Evolutionary conservation across 2,113 vertebrate genomes (phyloP), one percentile per base, ranked within the genome.

Genomic region (Dasypus novemcinctus): DNA sequence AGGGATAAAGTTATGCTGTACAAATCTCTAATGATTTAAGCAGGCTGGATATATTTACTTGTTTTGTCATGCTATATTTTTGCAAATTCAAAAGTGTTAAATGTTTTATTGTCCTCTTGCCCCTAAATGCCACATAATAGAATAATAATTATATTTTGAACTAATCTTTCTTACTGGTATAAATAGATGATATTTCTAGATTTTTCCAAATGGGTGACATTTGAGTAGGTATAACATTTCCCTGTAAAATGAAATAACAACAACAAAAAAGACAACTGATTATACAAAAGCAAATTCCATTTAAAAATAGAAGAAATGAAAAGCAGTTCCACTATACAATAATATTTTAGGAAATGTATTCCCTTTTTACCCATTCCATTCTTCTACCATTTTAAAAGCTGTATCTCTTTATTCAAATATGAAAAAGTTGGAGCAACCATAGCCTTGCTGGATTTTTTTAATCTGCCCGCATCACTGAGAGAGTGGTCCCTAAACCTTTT

Each of bases 141-240:
- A 91, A 84, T 79, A 78, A 57, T 38, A 0, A 29, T 91, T 82
- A 64, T 31, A 52, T 90, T 92, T 87, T 90, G 46, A 96, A n/a
- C 66, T 43, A 90, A 81, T 52, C 57, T 1, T 14, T 36, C 0
- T 76, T 81, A 20, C 43, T 92, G 83, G 76, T 38, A 49, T 15
- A 14, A 13, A 8, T 0, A 49, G 78, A 76, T 93, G 69, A 14
- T 29, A 84, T 93, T 86, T 87, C 91, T 82, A 57, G 76, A 18
- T 4, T 95, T 97, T 90, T n/a, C 41, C 84, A 94, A 85, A 66
- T 87, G 29, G 46, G 5, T 94, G n/a, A 80, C 52, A 49, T 94
- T 92, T 81, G 92, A 93, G 41, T 38, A 92, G 61, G 38, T 90
- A 71, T 94, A 80, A 38, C 43, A 94, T 85, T 97, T 95, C 75